Percentiles rank a stretch among this genome's conserved stretches.
phyloP scores from a whole-genome alignment of 2,113 vertebrate species.

The Cochlearius cochlearius region DNA sequence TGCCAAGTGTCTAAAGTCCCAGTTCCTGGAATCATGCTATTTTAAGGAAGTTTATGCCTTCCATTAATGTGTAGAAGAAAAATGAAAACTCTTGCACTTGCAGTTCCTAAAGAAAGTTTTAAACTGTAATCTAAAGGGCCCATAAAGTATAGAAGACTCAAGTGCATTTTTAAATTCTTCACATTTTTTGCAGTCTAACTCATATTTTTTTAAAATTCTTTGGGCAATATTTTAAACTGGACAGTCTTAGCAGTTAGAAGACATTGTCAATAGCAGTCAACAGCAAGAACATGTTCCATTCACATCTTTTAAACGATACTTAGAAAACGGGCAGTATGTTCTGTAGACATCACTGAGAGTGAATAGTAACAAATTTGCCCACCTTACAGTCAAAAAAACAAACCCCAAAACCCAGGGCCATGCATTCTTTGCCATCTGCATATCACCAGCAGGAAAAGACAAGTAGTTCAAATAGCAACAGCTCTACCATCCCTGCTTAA shows the following conservation, averaged over 20 bases:
- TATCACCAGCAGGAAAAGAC: background rate
- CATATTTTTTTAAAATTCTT: fast-evolving
- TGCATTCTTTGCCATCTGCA: background rate
- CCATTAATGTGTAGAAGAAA: background rate
- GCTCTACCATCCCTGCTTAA: background rate
- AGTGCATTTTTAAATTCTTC: background rate
- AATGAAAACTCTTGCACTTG: background rate
- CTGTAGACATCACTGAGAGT: background rate
- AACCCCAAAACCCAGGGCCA: background rate
- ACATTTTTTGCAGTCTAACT: background rate
- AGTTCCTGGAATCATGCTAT: background rate
- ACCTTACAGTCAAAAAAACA: background rate
- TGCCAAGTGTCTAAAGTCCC: background rate
- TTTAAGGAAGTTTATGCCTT: background rate
- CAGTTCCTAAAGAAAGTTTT: background rate
- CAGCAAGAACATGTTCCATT: background rate
- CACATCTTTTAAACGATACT: background rate
- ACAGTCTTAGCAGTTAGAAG: background rate
- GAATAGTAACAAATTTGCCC: background rate
- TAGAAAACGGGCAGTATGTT: background rate
- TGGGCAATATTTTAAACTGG: background rate
- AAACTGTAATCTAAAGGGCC: background rate
- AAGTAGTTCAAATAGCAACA: background rate
- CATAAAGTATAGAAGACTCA: background rate
- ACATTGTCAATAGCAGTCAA: background rate